phyloP scores from a whole-genome alignment of 2,888 invertebrate species.

The Branchellion lobata region DNA sequence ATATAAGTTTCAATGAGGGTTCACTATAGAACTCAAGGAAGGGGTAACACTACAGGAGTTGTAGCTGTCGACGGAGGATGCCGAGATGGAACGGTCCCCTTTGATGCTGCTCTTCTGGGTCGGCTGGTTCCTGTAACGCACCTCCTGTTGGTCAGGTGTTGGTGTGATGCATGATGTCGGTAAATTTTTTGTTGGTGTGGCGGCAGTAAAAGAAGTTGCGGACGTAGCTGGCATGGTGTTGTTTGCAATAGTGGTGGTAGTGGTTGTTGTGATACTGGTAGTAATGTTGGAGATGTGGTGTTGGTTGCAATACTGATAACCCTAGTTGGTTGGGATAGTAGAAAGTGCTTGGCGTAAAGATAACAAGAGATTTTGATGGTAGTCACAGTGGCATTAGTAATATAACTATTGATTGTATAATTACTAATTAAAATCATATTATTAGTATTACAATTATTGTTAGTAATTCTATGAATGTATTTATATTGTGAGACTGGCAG shows the following conservation, averaged over 20 bases:
- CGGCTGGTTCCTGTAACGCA: slow-evolving; percentile 58
- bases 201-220: background rate
- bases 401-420: no score
- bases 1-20: no score
- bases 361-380: no score
- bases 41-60: no score
- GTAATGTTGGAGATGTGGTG: background rate
- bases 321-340: background rate
- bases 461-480: no score
- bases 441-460: no score
- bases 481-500: no score
- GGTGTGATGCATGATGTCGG: background rate
- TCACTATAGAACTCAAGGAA: no score
- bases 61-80: slow-evolving; percentile 91
- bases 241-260: background rate
- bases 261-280: background rate
- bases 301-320: background rate
- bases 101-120: slow-evolving; percentile 71
- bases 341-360: no score
- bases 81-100: slow-evolving; percentile 84
- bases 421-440: no score
- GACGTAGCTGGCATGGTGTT: background rate
- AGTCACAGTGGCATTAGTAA: no score
- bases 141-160: slow-evolving; percentile 55
- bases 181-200: background rate